phyloP scores from a whole-genome alignment of 2,888 invertebrate species.

The Aspidapion aeneum region DNA sequence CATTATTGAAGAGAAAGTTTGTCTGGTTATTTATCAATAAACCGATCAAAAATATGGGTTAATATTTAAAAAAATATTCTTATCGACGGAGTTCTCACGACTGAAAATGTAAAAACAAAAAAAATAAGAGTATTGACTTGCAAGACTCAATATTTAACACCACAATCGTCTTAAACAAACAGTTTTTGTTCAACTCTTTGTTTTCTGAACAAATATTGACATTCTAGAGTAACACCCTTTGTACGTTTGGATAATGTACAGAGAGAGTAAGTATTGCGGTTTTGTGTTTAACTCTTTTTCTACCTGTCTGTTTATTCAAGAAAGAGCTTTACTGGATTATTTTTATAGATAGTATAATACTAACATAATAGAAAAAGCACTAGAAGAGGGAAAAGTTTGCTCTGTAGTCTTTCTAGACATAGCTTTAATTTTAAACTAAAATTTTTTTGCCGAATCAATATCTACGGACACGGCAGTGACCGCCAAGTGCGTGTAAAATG shows the following conservation, averaged over 20 bases:
- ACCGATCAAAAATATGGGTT: background rate
- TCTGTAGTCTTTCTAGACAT: too few species aligned
- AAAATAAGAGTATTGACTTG: background rate
- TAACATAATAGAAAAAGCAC: too few species aligned
- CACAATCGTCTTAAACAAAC: background rate
- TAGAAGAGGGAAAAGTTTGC: too few species aligned
- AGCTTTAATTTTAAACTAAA: too few species aligned
- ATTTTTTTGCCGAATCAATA: too few species aligned
- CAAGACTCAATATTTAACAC: background rate
- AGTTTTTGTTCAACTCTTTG: background rate
- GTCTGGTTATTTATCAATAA: background rate
- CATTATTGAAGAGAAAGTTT: background rate
- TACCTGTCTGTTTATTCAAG: background rate
- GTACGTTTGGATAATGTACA: too few species aligned
- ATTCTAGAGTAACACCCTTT: background rate
- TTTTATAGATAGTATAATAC: too few species aligned
- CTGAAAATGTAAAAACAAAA: background rate
- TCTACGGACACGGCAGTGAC: too few species aligned
- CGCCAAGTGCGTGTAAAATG: too few species aligned
- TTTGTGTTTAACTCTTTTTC: background rate
- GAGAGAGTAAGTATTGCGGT: too few species aligned
- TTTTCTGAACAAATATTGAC: background rate
- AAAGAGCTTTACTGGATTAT: background rate
- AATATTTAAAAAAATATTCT: background rate
- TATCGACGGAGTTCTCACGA: background rate